phyloP scores from a whole-genome alignment of 2,888 invertebrate genomes.

The Exephanes ischioxanthus region DNA sequence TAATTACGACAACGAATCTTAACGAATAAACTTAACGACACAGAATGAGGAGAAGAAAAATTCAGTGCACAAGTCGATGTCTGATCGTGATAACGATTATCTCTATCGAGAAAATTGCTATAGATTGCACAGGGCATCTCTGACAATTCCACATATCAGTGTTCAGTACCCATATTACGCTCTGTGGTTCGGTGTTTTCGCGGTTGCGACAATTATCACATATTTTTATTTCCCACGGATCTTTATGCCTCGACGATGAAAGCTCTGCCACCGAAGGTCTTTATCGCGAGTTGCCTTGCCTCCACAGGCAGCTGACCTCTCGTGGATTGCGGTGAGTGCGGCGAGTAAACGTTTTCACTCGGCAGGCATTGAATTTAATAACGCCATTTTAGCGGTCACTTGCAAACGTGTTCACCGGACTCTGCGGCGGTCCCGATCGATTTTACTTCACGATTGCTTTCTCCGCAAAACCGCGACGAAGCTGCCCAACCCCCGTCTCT shows the following conservation, averaged over 20 bases:
- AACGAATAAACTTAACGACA: not conserved
- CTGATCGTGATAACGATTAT: not conserved
- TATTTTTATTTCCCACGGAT: slow-evolving; percentile 17
- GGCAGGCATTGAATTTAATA: slow-evolving; percentile 35
- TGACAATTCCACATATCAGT: not conserved
- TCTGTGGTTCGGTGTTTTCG: not conserved
- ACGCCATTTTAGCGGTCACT: slow-evolving; percentile 14
- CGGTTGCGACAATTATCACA: slow-evolving; percentile 17
- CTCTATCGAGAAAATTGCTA: slow-evolving; percentile 22
- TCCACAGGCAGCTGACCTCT: slow-evolving; percentile 29
- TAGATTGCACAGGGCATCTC: slow-evolving; percentile 6
- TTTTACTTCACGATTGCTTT: slow-evolving; percentile 6
- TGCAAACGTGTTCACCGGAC: slow-evolving; percentile 8
- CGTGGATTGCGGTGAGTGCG: slow-evolving; percentile 12
- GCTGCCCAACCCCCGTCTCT: not conserved
- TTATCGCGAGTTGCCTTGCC: slow-evolving; percentile 17
- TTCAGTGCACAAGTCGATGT: not conserved
- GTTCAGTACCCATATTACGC: not conserved
- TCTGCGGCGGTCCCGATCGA: not conserved
- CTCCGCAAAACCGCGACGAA: not conserved
- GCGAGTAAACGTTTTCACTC: slow-evolving; percentile 38
- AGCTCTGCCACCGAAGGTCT: slow-evolving; percentile 23
- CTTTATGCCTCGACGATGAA: slow-evolving; percentile 34
- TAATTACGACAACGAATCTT: not conserved
- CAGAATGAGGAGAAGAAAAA: too few species aligned